Evolutionary conservation across 2,888 invertebrate genomes (phyloP), one percentile per base, ranked within the genome.

Genomic region (Cantharis lateralis): DNA sequence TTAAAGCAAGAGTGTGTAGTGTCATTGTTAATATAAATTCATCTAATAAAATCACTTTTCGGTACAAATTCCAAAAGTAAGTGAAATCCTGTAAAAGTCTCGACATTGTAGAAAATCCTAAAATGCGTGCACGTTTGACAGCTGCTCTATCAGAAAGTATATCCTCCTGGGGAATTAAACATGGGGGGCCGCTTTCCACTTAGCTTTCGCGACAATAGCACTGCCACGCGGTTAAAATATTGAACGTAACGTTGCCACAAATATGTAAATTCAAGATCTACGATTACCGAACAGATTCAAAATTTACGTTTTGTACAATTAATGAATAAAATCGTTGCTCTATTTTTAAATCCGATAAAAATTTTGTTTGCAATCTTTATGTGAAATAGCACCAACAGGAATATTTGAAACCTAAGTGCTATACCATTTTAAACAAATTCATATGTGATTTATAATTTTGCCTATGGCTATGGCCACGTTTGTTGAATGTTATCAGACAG

Each of bases 101-200:
- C 81, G 80, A 80, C 77, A 79, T 80, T 81, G 78, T 66, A 75
- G 78, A 70, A 79, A 79, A 79, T 73, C 78, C 80, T 80, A 82
- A 82, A 82, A 82, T 83, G 84, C 83, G 84, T 84, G 83, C 84
- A 83, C 83, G 84, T 85, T 85, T 85, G 85, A 85, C 85, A 83
- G 84, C 83, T 82, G 84, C 83, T 85, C 84, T 85, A 84, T 85
- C 84, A 84, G 84, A 84, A 84, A 84, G 82, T 84, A 83, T 83
- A 83, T 83, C 82, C 86, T 86, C 86, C 81, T 79, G 86, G 86
- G 86, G 86, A 86, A 86, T 86, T 85, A 86, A 85, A 85, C 82
- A 81, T 82, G 83, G 83, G 82, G 81, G 24, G 78, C 81, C 80
- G 81, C 78, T 80, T 81, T 79, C 79, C 79, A 78, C 74, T 78